These are phyloP conservation scores for Chinchilla lanigera DNA, from an alignment of 2,113 vertebrate genomes.

Conservation along the genomic window DNA sequence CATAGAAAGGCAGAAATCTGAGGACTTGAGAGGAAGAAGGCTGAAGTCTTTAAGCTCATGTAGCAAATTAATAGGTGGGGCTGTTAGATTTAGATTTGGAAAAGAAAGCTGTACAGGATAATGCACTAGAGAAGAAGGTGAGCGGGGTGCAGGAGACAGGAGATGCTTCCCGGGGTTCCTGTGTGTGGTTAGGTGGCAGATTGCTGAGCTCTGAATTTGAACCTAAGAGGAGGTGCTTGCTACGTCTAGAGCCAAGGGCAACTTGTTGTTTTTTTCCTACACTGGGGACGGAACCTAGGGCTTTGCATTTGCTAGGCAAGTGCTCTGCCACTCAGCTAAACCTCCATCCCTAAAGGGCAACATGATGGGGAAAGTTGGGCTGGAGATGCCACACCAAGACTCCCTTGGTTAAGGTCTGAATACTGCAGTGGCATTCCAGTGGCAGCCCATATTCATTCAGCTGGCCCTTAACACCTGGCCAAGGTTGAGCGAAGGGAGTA, in stretches of 20 bases:
- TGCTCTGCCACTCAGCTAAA: neutral
- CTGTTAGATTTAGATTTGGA: neutral
- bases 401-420: neutral
- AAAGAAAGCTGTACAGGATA: neutral
- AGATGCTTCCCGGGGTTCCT: fast-evolving
- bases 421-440: conserved; percentile 50
- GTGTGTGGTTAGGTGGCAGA: fast-evolving
- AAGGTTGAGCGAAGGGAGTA: conserved; percentile 81
- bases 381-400: neutral
- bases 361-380: neutral
- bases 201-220: fast-evolving
- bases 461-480: conserved; percentile 82
- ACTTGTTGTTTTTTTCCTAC: neutral
- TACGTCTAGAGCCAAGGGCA: neutral
- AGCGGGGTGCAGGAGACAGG: neutral
- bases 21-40: neutral
- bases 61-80: neutral
- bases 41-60: neutral
- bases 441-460: conserved; percentile 75
- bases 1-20: neutral
- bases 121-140: neutral
- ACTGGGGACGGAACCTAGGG: neutral
- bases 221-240: neutral
- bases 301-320: neutral
- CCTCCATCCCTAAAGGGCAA: neutral